phyloP scores from a whole-genome alignment of 2,797 vertebrate species.

The Coranthus polyacanthus region DNA sequence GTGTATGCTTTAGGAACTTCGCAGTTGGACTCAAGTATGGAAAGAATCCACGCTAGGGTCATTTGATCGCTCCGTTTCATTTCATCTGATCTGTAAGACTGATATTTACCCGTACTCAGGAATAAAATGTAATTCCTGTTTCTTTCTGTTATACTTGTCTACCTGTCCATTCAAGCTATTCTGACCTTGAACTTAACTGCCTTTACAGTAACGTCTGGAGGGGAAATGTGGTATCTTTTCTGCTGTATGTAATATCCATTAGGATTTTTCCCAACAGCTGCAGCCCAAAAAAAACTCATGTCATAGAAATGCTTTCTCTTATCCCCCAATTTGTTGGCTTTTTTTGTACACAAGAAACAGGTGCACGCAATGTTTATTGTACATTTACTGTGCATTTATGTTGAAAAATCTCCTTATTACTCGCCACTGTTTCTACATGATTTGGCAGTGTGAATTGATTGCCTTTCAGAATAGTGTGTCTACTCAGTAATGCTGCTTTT shows the following conservation, averaged over 20 bases:
- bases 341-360: too few relatives aligned
- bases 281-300: not conserved
- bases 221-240: conserved; percentile 5
- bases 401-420: too few relatives aligned
- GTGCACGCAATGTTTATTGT: too few relatives aligned
- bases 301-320: not conserved
- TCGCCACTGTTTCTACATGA: too few relatives aligned
- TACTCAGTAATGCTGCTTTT: too few relatives aligned
- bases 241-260: conserved; percentile 2
- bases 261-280: conserved; percentile 19
- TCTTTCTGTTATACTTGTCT: not conserved
- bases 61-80: not conserved
- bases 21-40: conserved; percentile 57
- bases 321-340: not conserved
- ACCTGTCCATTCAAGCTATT: not conserved
- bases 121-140: not conserved
- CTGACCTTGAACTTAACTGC: conserved; percentile 1
- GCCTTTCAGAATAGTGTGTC: too few relatives aligned
- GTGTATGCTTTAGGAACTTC: conserved; percentile 35
- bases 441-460: too few relatives aligned
- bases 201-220: not conserved
- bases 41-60: conserved; percentile 60
- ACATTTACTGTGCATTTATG: too few relatives aligned
- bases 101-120: not conserved
- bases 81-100: conserved; percentile 2